phyloP scores from a whole-genome alignment of 2,888 invertebrate species.

The Xestia c-nigrum region DNA sequence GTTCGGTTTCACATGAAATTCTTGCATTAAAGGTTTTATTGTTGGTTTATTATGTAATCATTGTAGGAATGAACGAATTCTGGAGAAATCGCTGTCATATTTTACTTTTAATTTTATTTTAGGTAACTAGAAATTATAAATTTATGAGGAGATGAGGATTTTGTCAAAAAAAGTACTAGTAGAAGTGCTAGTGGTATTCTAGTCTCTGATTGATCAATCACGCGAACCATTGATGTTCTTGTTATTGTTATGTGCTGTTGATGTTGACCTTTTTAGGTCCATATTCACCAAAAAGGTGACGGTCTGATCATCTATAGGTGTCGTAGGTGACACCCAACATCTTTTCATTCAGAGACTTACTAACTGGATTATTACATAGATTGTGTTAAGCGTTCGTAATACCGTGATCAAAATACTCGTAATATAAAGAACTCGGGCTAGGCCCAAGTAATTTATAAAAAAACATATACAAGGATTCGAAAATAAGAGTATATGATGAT shows the following conservation, averaged over 20 bases:
- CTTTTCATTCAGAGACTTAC: neutral
- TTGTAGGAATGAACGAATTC: neutral
- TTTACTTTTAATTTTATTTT: neutral
- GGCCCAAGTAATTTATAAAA: neutral
- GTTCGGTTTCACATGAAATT: slow-evolving; percentile 31
- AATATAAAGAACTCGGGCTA: no score
- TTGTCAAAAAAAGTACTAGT: neutral
- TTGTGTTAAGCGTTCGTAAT: neutral
- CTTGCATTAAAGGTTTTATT: slow-evolving; percentile 24
- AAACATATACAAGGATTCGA: neutral
- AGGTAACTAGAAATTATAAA: neutral
- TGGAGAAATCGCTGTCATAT: neutral
- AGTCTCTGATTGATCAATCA: neutral
- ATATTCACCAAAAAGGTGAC: no score
- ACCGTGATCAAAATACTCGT: neutral
- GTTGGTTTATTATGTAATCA: slow-evolving; percentile 6
- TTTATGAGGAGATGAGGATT: neutral
- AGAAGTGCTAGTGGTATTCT: no score
- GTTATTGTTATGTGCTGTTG: neutral
- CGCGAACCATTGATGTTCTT: neutral
- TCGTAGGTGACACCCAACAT: neutral
- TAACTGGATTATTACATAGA: neutral
- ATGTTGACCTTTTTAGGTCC: no score
- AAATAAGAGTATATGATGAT: neutral
- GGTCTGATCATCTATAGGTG: no score